Evolutionary conservation across 2,797 vertebrate species (phyloP), one percentile per base, ranked within the genome.

Genomic region (Danio albolineatus): DNA sequence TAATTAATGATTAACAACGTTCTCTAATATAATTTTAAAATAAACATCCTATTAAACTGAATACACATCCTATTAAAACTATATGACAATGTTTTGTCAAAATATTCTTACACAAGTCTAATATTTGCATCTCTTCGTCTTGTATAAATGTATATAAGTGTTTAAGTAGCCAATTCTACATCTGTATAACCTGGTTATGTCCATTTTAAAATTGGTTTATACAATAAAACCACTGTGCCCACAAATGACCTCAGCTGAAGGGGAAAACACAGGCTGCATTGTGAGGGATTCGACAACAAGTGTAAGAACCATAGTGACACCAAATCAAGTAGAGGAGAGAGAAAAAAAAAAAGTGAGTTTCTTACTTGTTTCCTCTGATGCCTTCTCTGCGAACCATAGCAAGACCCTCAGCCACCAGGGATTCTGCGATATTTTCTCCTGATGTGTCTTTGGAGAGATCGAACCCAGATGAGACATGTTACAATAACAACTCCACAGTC

Each of bases 401-500:
- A 13, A 99, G 89, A 1, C 98, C 98, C 81, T 99, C 98, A 0
- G 89, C 90, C 86, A 98, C 96, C 67, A 98, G 89, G 46, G 96
- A 94, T 76, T 99, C 98, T 0, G 97, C 97, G 2, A 99, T 95
- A 92, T 96, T 99, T 89, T 99, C 98, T 0, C 97, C 97, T 0
- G 89, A 90, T 13, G 94, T 96, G 91, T 98, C 97, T 99, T 86
- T 3, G 21, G 81, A 6, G 54, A 53, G 36, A 79, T 65, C 19
- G 61, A 64, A 48, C 19, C 64, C 43, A 65, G 36, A 76, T 38
- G 39, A 46, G 13, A 65, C 8, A 53, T 2, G 44, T 62, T 41
- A 69, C 72, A 41, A 60, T 28, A 43, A 53, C 59, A 48, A 44
- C 44, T 14, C 7, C 57, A 7, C 2, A 39, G 14, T 59, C n/a